phyloP scores from a whole-genome alignment of 2,113 vertebrate genomes.

The Tricholaema leucomelas region DNA sequence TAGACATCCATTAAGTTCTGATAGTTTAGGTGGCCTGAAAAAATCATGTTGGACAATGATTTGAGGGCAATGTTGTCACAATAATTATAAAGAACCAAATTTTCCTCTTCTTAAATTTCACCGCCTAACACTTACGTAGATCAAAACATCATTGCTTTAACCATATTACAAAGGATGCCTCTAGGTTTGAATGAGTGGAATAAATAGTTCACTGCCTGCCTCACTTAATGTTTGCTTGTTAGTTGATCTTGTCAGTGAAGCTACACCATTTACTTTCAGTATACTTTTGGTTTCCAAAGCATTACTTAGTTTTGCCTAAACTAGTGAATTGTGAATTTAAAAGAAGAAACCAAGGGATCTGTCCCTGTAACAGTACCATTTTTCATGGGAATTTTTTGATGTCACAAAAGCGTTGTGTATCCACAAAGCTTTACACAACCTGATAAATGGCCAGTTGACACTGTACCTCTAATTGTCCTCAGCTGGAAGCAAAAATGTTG shows the following conservation, averaged over 20 bases:
- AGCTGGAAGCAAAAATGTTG: slow-evolving; percentile 14
- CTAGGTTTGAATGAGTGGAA: background rate
- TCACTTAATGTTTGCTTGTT: background rate
- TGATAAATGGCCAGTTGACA: slow-evolving; percentile 31
- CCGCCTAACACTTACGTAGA: background rate
- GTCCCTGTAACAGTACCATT: background rate
- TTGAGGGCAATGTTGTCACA: background rate
- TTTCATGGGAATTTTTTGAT: background rate
- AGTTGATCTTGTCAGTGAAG: background rate
- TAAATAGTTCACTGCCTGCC: background rate
- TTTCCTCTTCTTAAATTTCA: background rate
- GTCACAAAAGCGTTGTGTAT: background rate
- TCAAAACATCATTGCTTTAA: background rate
- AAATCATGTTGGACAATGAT: background rate
- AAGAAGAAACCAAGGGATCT: background rate
- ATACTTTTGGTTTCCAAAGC: background rate
- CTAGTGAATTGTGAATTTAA: background rate
- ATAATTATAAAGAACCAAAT: background rate
- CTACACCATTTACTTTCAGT: background rate
- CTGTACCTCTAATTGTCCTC: background rate
- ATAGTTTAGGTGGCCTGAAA: background rate
- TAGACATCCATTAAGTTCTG: background rate
- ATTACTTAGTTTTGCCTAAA: background rate
- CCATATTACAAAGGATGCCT: background rate
- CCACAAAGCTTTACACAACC: background rate